Conservation (phyloP, 2,888 invertebrate species). For the Rutpela maculata region DNA sequence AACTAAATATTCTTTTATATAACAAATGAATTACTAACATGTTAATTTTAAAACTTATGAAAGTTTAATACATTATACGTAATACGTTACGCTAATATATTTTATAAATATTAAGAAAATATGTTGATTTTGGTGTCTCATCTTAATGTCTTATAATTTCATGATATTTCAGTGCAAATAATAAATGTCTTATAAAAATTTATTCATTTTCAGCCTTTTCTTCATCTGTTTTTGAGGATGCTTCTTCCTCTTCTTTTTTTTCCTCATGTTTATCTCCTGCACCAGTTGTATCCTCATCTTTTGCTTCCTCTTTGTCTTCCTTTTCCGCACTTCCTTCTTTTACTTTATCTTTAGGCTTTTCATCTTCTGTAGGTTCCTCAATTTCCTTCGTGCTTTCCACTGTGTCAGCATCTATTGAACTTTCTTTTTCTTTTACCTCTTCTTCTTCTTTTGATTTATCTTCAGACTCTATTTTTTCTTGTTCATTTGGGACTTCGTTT, state of each 20-base stretch:
- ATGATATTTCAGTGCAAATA: conserved; percentile 35
- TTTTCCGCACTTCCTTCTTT: neutral
- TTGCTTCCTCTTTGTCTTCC: neutral
- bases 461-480: conserved; percentile 56
- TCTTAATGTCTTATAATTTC: conserved; percentile 30
- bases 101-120: conserved; percentile 29
- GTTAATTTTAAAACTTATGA: neutral
- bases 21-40: neutral
- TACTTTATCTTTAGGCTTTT: neutral
- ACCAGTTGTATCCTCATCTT: neutral
- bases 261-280: neutral
- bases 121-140: conserved; percentile 39
- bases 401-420: conserved; percentile 46
- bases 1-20: too few species aligned
- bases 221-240: conserved; percentile 13
- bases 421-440: conserved; percentile 67
- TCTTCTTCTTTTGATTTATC: conserved; percentile 66
- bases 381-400: neutral
- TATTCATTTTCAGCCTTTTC: conserved; percentile 35
- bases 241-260: conserved; percentile 3
- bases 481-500: conserved; percentile 59
- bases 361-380: conserved; percentile 4
- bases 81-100: neutral
- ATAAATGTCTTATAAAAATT: conserved; percentile 37
- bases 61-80: neutral